phyloP scores from a whole-genome alignment of 2,888 invertebrate genomes.

The Plemyria rubiginata region DNA sequence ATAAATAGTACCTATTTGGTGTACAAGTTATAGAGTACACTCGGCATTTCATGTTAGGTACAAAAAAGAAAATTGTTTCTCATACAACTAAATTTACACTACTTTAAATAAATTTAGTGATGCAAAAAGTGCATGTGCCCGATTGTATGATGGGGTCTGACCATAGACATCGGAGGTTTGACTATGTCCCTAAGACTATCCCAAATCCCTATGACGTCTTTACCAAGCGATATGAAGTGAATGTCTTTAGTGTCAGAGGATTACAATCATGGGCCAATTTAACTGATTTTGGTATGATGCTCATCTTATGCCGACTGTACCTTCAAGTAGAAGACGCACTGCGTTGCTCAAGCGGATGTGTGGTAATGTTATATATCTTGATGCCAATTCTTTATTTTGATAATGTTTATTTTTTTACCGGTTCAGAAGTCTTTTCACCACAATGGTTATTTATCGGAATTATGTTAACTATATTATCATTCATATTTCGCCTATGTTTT shows the following conservation, averaged over 20 bases:
- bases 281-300: neutral
- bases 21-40: conserved; percentile 15
- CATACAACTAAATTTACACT: too few relatives aligned
- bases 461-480: too few relatives aligned
- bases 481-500: too few relatives aligned
- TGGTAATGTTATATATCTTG: conserved; percentile 59
- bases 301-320: conserved; percentile 9
- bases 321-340: conserved; percentile 9
- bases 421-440: neutral
- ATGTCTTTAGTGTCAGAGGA: too few relatives aligned
- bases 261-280: neutral
- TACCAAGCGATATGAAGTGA: too few relatives aligned
- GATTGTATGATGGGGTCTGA: too few relatives aligned
- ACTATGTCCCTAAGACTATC: too few relatives aligned
- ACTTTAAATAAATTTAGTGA: too few relatives aligned
- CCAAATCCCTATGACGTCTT: too few relatives aligned
- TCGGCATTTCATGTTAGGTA: conserved; percentile 3
- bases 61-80: too few relatives aligned
- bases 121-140: too few relatives aligned
- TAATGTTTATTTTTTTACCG: conserved; percentile 21
- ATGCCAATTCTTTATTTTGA: conserved; percentile 22
- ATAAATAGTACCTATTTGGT: conserved; percentile 16
- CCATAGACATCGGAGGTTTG: too few relatives aligned
- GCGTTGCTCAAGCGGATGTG: conserved; percentile 76
- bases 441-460: neutral